These are phyloP conservation scores for Chelonia mydas DNA, from an alignment of 2,797 vertebrate species.

Conservation along the genomic window DNA sequence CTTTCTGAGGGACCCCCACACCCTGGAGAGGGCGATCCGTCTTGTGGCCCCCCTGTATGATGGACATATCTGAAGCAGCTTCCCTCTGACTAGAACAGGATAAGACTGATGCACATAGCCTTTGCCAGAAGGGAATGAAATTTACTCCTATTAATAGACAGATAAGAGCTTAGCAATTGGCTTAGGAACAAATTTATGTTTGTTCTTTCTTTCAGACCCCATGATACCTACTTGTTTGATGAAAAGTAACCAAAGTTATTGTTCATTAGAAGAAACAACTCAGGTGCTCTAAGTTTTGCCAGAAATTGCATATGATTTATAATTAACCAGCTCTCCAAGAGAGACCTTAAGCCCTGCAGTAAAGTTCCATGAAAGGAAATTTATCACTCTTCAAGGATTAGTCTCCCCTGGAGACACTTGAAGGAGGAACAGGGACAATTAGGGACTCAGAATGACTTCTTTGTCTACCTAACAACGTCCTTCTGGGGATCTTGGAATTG, in stretches of 20 bases:
- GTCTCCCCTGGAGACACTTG: conserved; percentile 4
- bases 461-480: conserved; percentile 26
- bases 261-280: conserved; percentile 1
- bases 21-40: not conserved
- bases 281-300: conserved; percentile 22
- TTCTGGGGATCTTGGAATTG: conserved; percentile 50
- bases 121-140: conserved; percentile 15
- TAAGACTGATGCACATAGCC: not conserved
- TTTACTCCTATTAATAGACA: conserved; percentile 2
- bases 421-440: conserved; percentile 34
- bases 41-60: not conserved
- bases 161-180: not conserved
- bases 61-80: not conserved
- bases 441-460: conserved; percentile 14
- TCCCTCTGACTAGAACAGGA: conserved; percentile 15
- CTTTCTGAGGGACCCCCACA: accelerated
- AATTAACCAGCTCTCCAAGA: conserved; percentile 49
- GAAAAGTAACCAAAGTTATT: conserved; percentile 11
- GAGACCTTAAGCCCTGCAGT: conserved; percentile 28
- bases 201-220: not conserved
- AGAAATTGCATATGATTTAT: conserved; percentile 57
- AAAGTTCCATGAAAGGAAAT: conserved; percentile 30
- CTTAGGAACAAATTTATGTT: not conserved
- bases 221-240: not conserved
- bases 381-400: conserved; percentile 47